Conservation (phyloP, 2,888 invertebrate species). For the Cryptus armator region DNA sequence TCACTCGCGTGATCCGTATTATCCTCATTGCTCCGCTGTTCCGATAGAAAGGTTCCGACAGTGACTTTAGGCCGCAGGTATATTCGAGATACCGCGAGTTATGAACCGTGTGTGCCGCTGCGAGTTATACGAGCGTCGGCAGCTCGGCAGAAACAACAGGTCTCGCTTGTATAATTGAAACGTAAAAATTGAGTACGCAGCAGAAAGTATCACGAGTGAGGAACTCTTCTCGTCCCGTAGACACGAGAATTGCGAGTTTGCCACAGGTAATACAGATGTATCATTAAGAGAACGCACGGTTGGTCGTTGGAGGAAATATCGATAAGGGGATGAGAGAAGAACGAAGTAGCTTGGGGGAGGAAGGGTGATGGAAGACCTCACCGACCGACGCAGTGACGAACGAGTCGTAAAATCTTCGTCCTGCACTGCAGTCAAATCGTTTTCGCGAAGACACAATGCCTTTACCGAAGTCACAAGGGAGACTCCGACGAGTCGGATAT, state of each 20-base stretch:
- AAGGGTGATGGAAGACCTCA: constrained; percentile 18
- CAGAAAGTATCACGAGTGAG: constrained; percentile 35
- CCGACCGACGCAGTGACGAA: constrained; percentile 56
- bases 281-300: constrained; percentile 56
- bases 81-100: constrained; percentile 38
- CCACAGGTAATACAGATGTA: constrained; percentile 66
- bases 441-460: constrained; percentile 38
- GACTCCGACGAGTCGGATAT: constrained; percentile 29
- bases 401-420: constrained; percentile 57
- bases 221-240: constrained; percentile 16
- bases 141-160: constrained; percentile 12
- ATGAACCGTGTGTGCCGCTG: constrained; percentile 29
- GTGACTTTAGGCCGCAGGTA: constrained; percentile 24
- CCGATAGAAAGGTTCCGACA: constrained; percentile 3
- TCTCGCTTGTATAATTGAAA: constrained; percentile 66
- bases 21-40: not conserved
- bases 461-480: constrained; percentile 1
- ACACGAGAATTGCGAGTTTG: constrained; percentile 39
- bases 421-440: constrained; percentile 31
- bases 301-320: constrained; percentile 42
- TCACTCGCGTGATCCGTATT: not conserved
- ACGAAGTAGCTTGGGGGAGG: constrained; percentile 9
- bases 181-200: constrained; percentile 66
- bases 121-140: constrained; percentile 35
- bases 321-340: constrained; percentile 26